Evolutionary conservation across 2,797 vertebrate genomes (phyloP), one percentile per base, ranked within the genome.

Genomic region (Triplophysa yarkandensis): DNA sequence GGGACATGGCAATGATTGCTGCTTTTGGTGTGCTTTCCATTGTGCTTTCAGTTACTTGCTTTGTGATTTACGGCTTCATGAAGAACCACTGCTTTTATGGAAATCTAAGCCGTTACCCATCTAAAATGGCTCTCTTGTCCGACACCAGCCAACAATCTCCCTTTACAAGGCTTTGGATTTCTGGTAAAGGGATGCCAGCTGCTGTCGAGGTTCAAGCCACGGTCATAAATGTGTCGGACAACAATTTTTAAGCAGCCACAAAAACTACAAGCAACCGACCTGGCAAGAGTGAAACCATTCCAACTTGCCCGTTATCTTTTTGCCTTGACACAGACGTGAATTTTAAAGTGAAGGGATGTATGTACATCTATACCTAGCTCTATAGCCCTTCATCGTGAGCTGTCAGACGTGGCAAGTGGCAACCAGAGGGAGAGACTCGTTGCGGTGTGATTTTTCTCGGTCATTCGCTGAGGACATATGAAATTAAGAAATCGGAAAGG

Each of bases 171-270:
- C 93, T 97, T 80, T 96, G 95, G 95, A 91, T 96, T 83, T 86
- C 88, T 30, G 92, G 92, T 78, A 94, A 94, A 84, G 91, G 91
- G 82, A 91, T 95, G 87, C 92, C 93, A 73, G 90, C 89, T 79
- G 90, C 90, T 19, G 86, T 96, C 82, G 94, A 98, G 91, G 95
- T 98, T 76, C 96, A 97, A 93, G 93, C 95, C 87, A 97, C 98
- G 75, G 91, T 96, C 86, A 94, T 99, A 93, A 94, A 96, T 73
- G 91, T 96, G 84, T 94, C 95, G 83, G 92, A 93, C 80, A 94
- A 95, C 85, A 88, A 88, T 84, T 93, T 95, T 89, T 98, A 95
- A 91, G 81, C 79, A 83, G 80, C 80, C 78, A 83, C 83, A 87
- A 82, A 83, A 80, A 83, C 19, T 48, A 74, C 27, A 79, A 86